A percentile compares a stretch with the other conserved stretches of the same genome.
These are phyloP conservation scores for Ichneumoninae sp. DNA, from an alignment of 2,888 invertebrate genomes.

Conservation along the genomic window DNA sequence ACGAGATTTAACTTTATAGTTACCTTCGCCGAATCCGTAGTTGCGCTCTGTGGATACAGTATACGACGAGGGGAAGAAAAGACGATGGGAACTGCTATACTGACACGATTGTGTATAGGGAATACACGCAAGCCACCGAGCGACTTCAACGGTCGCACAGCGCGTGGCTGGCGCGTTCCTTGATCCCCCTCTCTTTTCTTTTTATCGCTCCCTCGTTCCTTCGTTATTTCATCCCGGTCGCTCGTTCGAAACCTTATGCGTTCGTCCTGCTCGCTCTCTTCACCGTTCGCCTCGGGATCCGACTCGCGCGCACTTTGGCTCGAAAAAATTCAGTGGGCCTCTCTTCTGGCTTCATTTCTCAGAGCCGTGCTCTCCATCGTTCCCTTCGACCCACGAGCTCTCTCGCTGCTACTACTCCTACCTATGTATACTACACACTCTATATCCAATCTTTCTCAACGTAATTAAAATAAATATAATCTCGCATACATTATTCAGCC, in stretches of 20 bases:
- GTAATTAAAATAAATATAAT: conserved; percentile 61
- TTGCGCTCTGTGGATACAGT: conserved; percentile 29
- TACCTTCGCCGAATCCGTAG: conserved; percentile 44
- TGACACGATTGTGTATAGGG: conserved; percentile 8
- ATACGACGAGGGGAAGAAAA: conserved; percentile 12
- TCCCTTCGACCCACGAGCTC: conserved; percentile 43
- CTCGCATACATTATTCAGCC: conserved; percentile 57
- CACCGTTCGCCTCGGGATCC: conserved; percentile 40
- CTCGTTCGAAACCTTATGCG: conserved; percentile 18
- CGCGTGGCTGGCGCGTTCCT: conserved; percentile 72
- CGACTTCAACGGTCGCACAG: conserved; percentile 69
- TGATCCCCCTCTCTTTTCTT: conserved; percentile 61
- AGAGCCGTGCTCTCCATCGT: conserved; percentile 16
- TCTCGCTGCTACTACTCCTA: neutral
- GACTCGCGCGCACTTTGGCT: conserved; percentile 43
- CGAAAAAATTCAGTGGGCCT: conserved; percentile 51
- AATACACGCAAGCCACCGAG: conserved; percentile 33
- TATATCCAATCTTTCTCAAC: conserved; percentile 31
- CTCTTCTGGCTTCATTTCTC: conserved; percentile 44
- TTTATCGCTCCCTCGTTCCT: conserved; percentile 59
- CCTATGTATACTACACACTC: neutral
- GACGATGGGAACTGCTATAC: conserved; percentile 24
- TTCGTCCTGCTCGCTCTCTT: conserved; percentile 13
- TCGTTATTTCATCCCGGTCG: conserved; percentile 40
- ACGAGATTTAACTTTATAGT: conserved; percentile 1